These are phyloP conservation scores for Paralichthys olivaceus DNA, from an alignment of 2,113 vertebrate species.

Conservation along the genomic window DNA sequence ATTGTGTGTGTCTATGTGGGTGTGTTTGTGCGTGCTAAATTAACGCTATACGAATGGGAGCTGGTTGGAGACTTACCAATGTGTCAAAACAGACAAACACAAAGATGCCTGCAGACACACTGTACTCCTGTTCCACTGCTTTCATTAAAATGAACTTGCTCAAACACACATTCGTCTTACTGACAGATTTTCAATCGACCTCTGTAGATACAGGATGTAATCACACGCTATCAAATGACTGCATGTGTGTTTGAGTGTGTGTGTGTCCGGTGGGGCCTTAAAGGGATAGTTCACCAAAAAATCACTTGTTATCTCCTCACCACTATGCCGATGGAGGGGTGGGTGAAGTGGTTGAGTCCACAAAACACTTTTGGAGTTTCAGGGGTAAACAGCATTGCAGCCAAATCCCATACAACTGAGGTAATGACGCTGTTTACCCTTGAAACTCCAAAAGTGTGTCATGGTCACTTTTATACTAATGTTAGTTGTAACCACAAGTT, in stretches of 20 bases:
- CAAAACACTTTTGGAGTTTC: too few species aligned
- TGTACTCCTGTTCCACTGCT: not conserved
- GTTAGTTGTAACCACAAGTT: too few species aligned
- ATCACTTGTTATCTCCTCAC: not conserved
- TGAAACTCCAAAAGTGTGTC: too few species aligned
- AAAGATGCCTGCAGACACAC: not conserved
- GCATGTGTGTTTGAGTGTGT: slow-evolving; percentile 18
- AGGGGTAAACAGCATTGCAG: too few species aligned
- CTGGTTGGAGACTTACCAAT: not conserved
- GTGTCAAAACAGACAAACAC: not conserved
- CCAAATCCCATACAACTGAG: too few species aligned
- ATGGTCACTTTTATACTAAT: too few species aligned
- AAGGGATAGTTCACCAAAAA: too few species aligned
- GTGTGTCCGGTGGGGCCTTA: not conserved
- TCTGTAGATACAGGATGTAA: slow-evolving; percentile 22
- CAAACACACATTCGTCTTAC: slow-evolving; percentile 31
- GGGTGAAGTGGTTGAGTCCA: too few species aligned
- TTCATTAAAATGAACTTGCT: slow-evolving; percentile 17
- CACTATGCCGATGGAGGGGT: too few species aligned
- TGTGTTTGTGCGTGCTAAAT: slow-evolving; percentile 1
- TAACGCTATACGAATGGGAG: not conserved
- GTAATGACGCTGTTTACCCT: too few species aligned
- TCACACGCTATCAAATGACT: not conserved
- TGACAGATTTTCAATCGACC: slow-evolving; percentile 39
- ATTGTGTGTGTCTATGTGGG: not conserved